Conservation (phyloP, 2,797 vertebrate species). For the Halcyon leucocephala region DNA sequence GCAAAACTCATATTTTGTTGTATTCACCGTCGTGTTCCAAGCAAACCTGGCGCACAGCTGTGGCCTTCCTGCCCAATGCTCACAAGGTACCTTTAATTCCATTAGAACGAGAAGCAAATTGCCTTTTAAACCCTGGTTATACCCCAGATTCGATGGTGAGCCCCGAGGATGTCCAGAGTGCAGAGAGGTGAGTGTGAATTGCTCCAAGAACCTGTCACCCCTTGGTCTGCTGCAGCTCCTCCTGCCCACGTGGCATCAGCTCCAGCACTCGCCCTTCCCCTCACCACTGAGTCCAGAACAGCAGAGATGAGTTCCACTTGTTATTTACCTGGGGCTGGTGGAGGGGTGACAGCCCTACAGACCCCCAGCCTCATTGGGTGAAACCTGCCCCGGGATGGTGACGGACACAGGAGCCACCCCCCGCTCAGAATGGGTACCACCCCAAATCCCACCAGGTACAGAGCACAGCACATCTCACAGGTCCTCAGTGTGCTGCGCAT, state of each 20-base stretch:
- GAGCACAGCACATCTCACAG: no score
- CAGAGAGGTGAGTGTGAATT: rapidly evolving
- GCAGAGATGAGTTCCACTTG: not conserved
- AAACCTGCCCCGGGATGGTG: not conserved
- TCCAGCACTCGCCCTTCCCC: not conserved
- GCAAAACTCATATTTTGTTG: slow-evolving; percentile 25
- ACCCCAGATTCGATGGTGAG: not conserved
- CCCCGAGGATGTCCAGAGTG: rapidly evolving
- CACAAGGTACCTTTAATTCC: not conserved
- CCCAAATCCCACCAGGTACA: not conserved
- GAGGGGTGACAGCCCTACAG: not conserved
- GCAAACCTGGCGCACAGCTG: not conserved
- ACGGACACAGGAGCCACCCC: no score
- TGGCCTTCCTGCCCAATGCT: not conserved
- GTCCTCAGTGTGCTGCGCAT: no score
- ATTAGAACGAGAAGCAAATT: not conserved
- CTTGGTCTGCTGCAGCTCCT: not conserved
- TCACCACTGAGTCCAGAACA: not conserved
- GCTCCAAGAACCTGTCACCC: not conserved
- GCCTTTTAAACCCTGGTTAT: not conserved
- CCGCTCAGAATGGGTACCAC: not conserved
- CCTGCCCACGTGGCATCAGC: not conserved
- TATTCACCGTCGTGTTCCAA: not conserved
- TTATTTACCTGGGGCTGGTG: not conserved
- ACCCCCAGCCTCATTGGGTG: rapidly evolving